phyloP scores from a whole-genome alignment of 2,888 invertebrate genomes.

The Rotaria sp. region DNA sequence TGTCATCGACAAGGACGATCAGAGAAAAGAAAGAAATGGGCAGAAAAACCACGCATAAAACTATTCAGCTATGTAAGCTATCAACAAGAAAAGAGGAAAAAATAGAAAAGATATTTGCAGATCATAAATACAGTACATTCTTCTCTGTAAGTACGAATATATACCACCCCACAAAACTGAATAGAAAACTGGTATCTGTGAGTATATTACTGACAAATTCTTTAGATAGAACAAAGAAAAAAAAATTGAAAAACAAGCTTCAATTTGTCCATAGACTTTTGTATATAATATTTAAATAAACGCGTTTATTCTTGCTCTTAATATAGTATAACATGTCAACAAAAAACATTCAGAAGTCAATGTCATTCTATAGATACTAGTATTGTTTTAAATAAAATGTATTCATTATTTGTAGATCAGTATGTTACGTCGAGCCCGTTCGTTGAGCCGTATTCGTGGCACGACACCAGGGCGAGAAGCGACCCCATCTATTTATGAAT shows the following conservation, averaged over 20 bases:
- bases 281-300: no score
- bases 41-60: not conserved
- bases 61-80: not conserved
- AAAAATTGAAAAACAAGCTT: no score
- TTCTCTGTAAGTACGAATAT: not conserved
- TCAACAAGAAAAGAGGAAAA: not conserved
- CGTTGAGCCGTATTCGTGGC: not conserved
- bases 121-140: not conserved
- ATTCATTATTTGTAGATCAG: not conserved
- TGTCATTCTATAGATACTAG: no score
- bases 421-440: not conserved
- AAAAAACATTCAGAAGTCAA: no score
- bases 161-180: not conserved
- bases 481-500: conserved; percentile 11
- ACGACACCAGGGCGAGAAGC: not conserved
- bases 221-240: no score
- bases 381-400: no score
- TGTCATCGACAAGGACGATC: not conserved
- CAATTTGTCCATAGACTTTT: no score
- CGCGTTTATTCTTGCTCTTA: no score
- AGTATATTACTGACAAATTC: no score
- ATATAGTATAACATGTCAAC: no score
- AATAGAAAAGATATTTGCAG: not conserved
- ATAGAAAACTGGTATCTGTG: not conserved
- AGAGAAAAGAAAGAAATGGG: not conserved